Evolutionary conservation across 2,113 vertebrate genomes (phyloP).

Genomic region (Ardeotis arabs): DNA sequence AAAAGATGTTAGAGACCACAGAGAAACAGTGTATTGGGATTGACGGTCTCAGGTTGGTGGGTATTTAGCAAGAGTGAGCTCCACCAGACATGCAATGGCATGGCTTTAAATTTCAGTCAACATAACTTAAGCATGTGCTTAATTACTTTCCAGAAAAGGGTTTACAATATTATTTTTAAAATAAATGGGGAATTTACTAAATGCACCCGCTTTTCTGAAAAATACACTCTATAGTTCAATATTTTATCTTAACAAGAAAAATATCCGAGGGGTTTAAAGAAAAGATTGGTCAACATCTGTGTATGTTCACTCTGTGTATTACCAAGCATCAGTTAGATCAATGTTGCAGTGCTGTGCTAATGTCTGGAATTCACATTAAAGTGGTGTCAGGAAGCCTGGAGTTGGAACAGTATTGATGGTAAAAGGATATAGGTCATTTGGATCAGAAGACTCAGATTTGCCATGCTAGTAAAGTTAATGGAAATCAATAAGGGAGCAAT

Average conservation of each 20-base stretch:
- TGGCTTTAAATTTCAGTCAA: constrained; percentile 1
- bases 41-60: neutral
- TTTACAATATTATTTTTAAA: neutral
- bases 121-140: neutral
- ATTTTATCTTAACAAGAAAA: constrained; percentile 36
- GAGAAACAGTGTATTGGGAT: neutral
- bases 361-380: constrained; percentile 60
- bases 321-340: constrained; percentile 21
- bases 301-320: neutral
- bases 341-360: constrained; percentile 24
- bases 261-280: neutral
- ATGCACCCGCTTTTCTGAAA: neutral
- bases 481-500: constrained; percentile 24
- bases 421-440: constrained; percentile 47
- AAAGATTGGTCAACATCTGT: constrained; percentile 29
- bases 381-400: constrained; percentile 31
- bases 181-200: constrained; percentile 4
- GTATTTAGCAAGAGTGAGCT: neutral
- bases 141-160: constrained; percentile 11
- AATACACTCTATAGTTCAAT: neutral
- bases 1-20: neutral
- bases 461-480: neutral
- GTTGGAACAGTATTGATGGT: constrained; percentile 22
- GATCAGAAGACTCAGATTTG: constrained; percentile 2
- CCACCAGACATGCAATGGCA: neutral